Evolutionary conservation across 2,113 vertebrate species (phyloP).

Genomic region (Hypocryptadius cinnamomeus): DNA sequence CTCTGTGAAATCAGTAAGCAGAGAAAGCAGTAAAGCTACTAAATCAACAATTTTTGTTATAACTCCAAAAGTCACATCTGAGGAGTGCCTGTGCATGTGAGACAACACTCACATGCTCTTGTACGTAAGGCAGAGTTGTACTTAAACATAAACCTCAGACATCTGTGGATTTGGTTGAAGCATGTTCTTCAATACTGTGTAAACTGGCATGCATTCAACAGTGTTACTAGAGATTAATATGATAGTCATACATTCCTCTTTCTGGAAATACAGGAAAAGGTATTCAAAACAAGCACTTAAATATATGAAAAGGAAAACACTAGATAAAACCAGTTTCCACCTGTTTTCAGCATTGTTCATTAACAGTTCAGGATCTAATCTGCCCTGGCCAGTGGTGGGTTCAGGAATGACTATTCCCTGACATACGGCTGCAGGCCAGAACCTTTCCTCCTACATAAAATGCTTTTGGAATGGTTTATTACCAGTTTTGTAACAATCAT

Average conservation of each 20-base stretch:
- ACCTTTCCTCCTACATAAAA: not conserved
- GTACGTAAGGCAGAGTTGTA: rapidly evolving
- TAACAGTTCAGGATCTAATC: not conserved
- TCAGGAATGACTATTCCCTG: not conserved
- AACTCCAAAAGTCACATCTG: not conserved
- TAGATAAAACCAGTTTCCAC: rapidly evolving
- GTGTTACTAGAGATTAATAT: not conserved
- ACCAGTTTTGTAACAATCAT: not conserved
- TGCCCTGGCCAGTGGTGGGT: not conserved
- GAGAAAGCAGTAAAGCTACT: not conserved
- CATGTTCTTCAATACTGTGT: not conserved
- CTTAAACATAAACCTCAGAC: not conserved
- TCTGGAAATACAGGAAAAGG: not conserved
- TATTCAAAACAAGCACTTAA: not conserved
- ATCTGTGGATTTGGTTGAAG: not conserved
- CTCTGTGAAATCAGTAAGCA: not conserved
- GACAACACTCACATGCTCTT: rapidly evolving
- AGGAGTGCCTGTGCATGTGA: not conserved
- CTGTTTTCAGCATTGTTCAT: not conserved
- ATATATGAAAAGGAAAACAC: not conserved
- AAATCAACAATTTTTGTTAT: not conserved
- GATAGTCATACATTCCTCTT: not conserved
- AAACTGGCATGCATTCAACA: not conserved
- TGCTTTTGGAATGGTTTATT: not conserved
- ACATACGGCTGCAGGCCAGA: not conserved